Conservation (phyloP, 2,888 invertebrate species). For the Hypercompe scribonia region DNA sequence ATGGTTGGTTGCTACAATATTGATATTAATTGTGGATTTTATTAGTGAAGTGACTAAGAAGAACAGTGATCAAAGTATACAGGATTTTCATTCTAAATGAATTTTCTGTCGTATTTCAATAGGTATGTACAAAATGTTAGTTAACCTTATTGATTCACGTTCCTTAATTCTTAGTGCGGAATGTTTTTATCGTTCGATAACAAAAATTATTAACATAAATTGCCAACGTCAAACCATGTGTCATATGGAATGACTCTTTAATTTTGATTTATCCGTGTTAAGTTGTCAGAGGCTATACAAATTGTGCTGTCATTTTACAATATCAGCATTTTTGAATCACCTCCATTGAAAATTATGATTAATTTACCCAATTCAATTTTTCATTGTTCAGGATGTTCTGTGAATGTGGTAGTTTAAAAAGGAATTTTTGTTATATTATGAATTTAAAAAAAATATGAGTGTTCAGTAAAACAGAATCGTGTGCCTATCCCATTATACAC, state of each 20-base stretch:
- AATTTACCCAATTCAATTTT: conserved; percentile 50
- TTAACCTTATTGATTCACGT: neutral
- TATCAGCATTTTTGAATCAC: conserved; percentile 44
- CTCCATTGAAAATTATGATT: conserved; percentile 48
- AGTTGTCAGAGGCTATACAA: conserved; percentile 45
- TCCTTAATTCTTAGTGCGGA: conserved; percentile 1
- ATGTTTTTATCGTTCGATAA: conserved; percentile 37
- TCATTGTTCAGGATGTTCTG: conserved; percentile 33
- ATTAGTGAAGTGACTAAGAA: conserved; percentile 22
- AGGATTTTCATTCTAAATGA: conserved; percentile 55
- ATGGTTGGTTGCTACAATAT: conserved; percentile 55
- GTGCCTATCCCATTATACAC: neutral
- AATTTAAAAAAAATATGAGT: neutral
- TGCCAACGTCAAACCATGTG: conserved; percentile 25
- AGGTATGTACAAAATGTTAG: conserved; percentile 53
- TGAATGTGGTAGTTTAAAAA: conserved; percentile 2
- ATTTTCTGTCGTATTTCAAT: conserved; percentile 52
- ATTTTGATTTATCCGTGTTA: conserved; percentile 45
- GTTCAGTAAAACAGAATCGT: neutral
- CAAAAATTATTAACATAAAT: conserved; percentile 31
- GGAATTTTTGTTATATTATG: neutral
- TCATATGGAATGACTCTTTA: conserved; percentile 30
- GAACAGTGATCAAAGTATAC: conserved; percentile 14
- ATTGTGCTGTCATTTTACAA: conserved; percentile 39
- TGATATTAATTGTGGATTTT: conserved; percentile 42